Evolutionary conservation across 2,888 invertebrate genomes (phyloP).

Genomic region (Drosophila infuscata): DNA sequence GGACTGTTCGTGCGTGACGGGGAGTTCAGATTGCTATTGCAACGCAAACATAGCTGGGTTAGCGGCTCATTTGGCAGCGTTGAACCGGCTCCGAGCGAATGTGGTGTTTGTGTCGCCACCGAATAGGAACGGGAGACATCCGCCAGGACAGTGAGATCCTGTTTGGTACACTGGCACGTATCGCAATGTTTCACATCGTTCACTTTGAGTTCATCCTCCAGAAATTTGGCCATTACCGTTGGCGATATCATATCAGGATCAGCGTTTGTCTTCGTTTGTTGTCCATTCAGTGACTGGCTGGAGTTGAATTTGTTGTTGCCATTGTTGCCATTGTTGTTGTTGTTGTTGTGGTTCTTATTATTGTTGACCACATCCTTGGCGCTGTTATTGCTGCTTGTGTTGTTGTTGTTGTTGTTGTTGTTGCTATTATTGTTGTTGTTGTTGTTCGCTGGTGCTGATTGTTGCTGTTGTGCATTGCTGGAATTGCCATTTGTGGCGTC

Average conservation of each 20-base stretch:
- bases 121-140: conserved; percentile 87
- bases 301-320: conserved; percentile 56
- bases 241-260: conserved; percentile 89
- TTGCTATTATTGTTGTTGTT: conserved; percentile 42
- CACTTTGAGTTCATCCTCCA: conserved; percentile 93
- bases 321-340: conserved; percentile 36
- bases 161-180: conserved; percentile 90
- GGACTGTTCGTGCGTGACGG: conserved; percentile 85
- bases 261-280: conserved; percentile 32
- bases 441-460: conserved; percentile 43
- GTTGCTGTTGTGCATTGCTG: conserved; percentile 33
- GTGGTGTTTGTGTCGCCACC: conserved; percentile 88
- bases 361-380: conserved; percentile 47
- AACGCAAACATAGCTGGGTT: conserved; percentile 87
- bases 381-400: conserved; percentile 35
- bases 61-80: conserved; percentile 71
- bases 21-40: conserved; percentile 87
- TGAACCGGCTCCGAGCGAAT: conserved; percentile 81
- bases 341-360: conserved; percentile 48
- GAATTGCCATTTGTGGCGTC: conserved; percentile 52
- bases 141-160: conserved; percentile 86
- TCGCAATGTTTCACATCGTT: conserved; percentile 93
- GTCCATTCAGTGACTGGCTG: conserved; percentile 39
- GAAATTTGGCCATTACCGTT: conserved; percentile 95
- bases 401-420: conserved; percentile 40